phyloP scores from a whole-genome alignment of 2,797 vertebrate genomes.

The Rhynchonycteris naso region DNA sequence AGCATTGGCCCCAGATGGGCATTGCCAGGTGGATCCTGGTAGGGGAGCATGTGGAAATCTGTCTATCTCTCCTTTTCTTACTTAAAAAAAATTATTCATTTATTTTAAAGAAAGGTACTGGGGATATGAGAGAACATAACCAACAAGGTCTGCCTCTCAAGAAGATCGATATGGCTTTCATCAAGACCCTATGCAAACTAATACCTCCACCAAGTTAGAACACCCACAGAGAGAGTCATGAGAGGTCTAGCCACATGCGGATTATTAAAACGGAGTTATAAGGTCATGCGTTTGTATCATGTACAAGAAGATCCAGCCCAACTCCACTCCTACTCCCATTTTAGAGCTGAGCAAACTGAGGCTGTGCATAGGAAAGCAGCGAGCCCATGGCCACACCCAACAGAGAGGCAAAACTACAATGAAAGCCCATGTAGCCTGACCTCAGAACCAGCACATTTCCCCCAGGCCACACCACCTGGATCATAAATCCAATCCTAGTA shows the following conservation, averaged over 20 bases:
- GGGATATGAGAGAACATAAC: not conserved
- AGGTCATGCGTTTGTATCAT: not conserved
- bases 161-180: rapidly evolving
- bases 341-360: not conserved
- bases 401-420: not conserved
- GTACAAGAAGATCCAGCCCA: not conserved
- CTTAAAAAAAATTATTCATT: not conserved
- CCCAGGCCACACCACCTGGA: rapidly evolving
- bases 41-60: too few relatives aligned
- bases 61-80: too few relatives aligned
- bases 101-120: not conserved
- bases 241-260: too few relatives aligned
- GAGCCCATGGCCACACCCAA: not conserved
- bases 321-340: not conserved
- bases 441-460: not conserved
- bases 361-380: not conserved
- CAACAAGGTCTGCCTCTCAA: not conserved
- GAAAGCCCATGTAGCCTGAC: not conserved
- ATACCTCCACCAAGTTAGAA: not conserved
- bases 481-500: not conserved
- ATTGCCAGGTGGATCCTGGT: too few relatives aligned
- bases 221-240: not conserved
- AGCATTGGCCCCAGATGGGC: too few relatives aligned
- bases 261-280: not conserved
- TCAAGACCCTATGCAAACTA: not conserved